Conservation (phyloP, 2,113 vertebrate genomes). For the Garra rufa region DNA sequence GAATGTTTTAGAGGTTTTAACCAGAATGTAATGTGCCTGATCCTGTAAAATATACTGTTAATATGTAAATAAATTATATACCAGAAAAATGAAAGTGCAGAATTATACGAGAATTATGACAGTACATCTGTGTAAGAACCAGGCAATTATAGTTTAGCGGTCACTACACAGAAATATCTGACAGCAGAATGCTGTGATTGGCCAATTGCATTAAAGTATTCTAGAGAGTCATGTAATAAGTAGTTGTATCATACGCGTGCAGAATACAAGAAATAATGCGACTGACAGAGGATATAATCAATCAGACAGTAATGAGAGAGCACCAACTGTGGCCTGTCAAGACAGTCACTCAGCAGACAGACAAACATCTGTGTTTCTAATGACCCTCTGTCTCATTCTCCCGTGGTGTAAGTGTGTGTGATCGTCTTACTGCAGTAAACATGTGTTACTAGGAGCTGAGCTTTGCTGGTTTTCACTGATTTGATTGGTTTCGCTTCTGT, state of each 20-base stretch:
- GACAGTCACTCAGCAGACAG: constrained; percentile 32
- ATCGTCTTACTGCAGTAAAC: constrained; percentile 7
- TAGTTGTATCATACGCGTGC: not conserved
- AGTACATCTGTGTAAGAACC: not conserved
- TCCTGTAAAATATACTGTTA: not conserved
- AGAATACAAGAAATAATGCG: constrained; percentile 17
- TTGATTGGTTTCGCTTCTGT: not conserved
- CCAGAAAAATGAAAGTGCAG: not conserved
- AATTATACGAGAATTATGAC: not conserved
- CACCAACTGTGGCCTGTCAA: constrained; percentile 43
- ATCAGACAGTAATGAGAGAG: constrained; percentile 40
- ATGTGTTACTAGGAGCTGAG: not conserved
- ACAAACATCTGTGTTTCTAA: constrained; percentile 40
- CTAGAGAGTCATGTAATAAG: not conserved
- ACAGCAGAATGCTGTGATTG: not conserved
- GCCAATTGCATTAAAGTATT: not conserved
- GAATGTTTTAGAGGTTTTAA: not conserved
- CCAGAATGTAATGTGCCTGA: not conserved
- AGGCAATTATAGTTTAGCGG: not conserved
- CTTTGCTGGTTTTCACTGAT: constrained; percentile 4
- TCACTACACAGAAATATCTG: not conserved
- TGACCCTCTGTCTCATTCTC: constrained; percentile 24
- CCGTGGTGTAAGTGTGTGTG: constrained; percentile 4
- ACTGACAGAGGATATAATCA: constrained; percentile 21
- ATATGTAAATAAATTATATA: too few relatives aligned